A percentile compares a stretch with the other conserved stretches of the same genome.
Evolutionary conservation across 2,888 invertebrate genomes (phyloP).

Genomic region (Mactromeris polynyma): DNA sequence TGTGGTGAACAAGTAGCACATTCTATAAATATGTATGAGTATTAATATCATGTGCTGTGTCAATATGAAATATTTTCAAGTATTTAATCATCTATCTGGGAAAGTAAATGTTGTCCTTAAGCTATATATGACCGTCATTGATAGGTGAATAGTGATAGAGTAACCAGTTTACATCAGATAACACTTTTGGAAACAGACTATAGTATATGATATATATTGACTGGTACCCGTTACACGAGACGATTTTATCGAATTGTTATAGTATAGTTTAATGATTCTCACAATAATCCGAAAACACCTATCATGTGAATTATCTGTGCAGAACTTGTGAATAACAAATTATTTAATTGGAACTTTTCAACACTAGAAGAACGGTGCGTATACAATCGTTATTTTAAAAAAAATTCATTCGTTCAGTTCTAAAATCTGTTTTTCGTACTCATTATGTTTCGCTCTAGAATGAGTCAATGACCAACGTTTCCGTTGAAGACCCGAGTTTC

Average conservation of each 20-base stretch:
- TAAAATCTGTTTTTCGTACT: not conserved
- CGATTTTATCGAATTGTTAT: not conserved
- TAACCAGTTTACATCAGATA: not conserved
- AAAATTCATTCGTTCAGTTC: not conserved
- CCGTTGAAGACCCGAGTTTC: not conserved
- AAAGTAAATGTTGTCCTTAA: not conserved
- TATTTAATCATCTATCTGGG: not conserved
- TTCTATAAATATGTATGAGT: not conserved
- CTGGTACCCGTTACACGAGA: not conserved
- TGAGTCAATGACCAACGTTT: not conserved
- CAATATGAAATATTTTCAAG: not conserved
- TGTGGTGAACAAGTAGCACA: not conserved
- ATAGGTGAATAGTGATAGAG: too few relatives aligned
- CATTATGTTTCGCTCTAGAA: conserved; percentile 1
- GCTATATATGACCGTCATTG: not conserved
- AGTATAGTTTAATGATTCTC: not conserved
- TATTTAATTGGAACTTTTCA: not conserved
- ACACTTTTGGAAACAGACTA: conserved; percentile 1
- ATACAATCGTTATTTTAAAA: not conserved
- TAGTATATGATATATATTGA: not conserved
- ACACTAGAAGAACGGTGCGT: not conserved
- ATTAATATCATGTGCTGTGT: not conserved
- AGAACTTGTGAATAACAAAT: not conserved
- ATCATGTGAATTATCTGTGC: not conserved
- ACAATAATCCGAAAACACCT: not conserved